These are phyloP conservation scores for Pseudanteris insignis DNA, from an alignment of 2,888 invertebrate species.

Conservation along the genomic window DNA sequence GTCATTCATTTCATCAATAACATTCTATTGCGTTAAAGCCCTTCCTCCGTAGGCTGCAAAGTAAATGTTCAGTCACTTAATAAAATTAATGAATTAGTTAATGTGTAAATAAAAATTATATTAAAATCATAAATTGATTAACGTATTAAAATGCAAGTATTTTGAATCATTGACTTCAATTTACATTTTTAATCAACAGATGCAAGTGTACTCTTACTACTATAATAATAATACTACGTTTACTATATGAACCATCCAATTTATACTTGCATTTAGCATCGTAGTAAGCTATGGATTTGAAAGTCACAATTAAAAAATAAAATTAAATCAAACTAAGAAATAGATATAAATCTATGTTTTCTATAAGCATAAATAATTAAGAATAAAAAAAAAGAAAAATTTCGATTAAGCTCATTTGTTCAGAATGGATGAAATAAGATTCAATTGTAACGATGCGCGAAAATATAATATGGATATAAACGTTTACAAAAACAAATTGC, in stretches of 20 bases:
- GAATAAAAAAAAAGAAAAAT: constrained; percentile 21
- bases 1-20: constrained; percentile 51
- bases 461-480: too few species aligned
- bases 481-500: too few species aligned
- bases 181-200: too few species aligned
- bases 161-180: neutral
- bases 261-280: constrained; percentile 40
- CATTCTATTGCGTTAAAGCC: constrained; percentile 63
- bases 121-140: constrained; percentile 51
- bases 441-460: too few species aligned
- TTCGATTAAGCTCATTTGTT: too few species aligned
- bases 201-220: too few species aligned
- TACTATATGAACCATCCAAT: too few species aligned
- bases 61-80: constrained; percentile 59
- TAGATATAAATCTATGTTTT: too few species aligned
- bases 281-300: constrained; percentile 51
- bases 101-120: constrained; percentile 53
- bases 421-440: too few species aligned
- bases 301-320: constrained; percentile 48
- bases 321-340: constrained; percentile 12
- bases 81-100: constrained; percentile 62
- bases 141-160: constrained; percentile 39
- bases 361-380: constrained; percentile 17
- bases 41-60: constrained; percentile 65
- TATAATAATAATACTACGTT: too few species aligned